A percentile compares a stretch with the other conserved stretches of the same genome.
Evolutionary conservation across 2,113 vertebrate species (phyloP).

Genomic region (Cercopithecus mona): DNA sequence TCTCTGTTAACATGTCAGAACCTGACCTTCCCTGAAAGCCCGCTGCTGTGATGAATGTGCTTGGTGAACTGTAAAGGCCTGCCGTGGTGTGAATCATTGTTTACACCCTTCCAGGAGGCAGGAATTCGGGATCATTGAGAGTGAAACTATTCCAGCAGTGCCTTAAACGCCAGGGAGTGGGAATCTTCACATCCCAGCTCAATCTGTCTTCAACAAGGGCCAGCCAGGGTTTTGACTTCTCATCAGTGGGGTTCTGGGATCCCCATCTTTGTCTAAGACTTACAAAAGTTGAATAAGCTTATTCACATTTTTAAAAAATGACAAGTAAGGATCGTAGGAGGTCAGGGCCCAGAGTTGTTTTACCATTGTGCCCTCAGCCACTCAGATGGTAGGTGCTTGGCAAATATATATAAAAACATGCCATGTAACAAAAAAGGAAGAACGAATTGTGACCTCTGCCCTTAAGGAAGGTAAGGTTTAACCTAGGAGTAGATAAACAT

Average conservation of each 20-base stretch:
- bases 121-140: not conserved
- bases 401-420: not conserved
- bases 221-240: not conserved
- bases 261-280: not conserved
- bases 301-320: not conserved
- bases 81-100: constrained; percentile 54
- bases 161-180: not conserved
- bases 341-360: not conserved
- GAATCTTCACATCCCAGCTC: not conserved
- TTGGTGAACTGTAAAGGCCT: constrained; percentile 51
- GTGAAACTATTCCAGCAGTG: not conserved
- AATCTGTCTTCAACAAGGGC: not conserved
- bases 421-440: not conserved
- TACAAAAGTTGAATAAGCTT: not conserved
- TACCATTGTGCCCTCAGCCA: not conserved
- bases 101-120: constrained; percentile 20
- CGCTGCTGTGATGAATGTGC: constrained; percentile 49
- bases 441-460: not conserved
- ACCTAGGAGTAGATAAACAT: not conserved
- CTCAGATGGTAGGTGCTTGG: not conserved
- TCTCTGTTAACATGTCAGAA: constrained; percentile 53
- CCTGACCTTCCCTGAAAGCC: constrained; percentile 56
- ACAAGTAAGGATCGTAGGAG: not conserved
- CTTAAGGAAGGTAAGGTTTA: not conserved
- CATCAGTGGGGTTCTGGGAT: not conserved